Percentiles rank a stretch among this genome's conserved stretches.
These are phyloP conservation scores for Megaceryle alcyon DNA, from an alignment of 2,797 vertebrate species.

Conservation along the genomic window DNA sequence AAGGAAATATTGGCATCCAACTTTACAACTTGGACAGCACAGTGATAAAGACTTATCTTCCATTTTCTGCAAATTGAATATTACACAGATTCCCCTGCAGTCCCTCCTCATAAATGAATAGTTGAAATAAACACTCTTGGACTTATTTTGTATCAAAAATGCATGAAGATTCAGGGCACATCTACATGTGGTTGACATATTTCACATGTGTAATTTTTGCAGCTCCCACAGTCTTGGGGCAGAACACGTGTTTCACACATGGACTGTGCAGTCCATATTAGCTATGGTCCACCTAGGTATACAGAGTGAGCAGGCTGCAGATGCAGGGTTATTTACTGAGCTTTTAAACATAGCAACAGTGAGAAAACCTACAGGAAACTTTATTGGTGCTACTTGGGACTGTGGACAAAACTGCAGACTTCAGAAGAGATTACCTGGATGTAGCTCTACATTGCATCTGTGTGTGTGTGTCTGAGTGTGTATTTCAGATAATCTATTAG, in stretches of 20 bases:
- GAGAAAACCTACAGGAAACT: neutral
- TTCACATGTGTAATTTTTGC: conserved; percentile 78
- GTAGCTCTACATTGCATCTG: neutral
- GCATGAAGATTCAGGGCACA: conserved; percentile 48
- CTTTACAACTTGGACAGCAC: neutral
- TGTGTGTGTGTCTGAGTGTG: neutral
- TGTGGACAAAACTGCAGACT: neutral
- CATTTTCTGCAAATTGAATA: conserved; percentile 9
- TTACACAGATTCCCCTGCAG: neutral
- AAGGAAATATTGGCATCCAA: conserved; percentile 18
- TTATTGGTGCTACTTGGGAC: neutral
- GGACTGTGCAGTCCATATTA: conserved; percentile 71
- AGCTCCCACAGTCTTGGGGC: conserved; percentile 59
- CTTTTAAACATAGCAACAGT: neutral
- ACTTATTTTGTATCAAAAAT: conserved; percentile 7
- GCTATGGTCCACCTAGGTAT: conserved; percentile 61
- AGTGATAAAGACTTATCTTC: conserved; percentile 26
- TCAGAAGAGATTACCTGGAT: neutral
- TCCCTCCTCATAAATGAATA: conserved; percentile 12
- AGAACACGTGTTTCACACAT: conserved; percentile 78
- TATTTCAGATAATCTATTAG: neutral
- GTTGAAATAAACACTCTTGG: conserved; percentile 6
- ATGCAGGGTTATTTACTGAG: neutral
- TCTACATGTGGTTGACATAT: conserved; percentile 77
- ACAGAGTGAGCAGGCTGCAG: conserved; percentile 47